Evolutionary conservation across 2,797 vertebrate species (phyloP), one percentile per base, ranked within the genome.

Genomic region (Hephaestus fuliginosus): DNA sequence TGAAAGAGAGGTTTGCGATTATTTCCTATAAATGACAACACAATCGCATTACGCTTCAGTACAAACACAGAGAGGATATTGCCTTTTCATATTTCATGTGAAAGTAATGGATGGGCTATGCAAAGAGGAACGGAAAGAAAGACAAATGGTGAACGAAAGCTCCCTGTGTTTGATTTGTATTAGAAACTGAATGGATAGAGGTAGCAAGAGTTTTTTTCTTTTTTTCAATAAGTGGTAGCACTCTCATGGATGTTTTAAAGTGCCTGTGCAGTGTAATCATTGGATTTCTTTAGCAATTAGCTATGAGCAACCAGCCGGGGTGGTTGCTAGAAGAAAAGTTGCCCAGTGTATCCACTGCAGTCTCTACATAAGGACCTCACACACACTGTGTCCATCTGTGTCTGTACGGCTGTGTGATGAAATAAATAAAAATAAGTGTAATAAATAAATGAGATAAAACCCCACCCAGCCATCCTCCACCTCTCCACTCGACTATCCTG

Each of bases 21-120:
- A 97, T 98, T 98, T 97, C 97, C 96, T 96, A 96, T 97, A 97
- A 98, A 97, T 97, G 97, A 98, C 97, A 98, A 97, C 97, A 97
- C 97, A 97, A 97, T 98, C 96, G 95, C 97, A 97, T 97, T 97
- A 97, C 94, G 96, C 97, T 97, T 96, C 91, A 95, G 96, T 97
- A 97, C 97, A 97, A 97, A 97, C 96, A 96, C 94, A 95, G 96
- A 96, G 93, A 90, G 96, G 96, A 96, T 96, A 96, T 96, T 96
- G 96, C 96, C 96, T 97, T 97, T 97, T 96, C 95, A 95, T 96
- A 96, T 98, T 97, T 97, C 95, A 95, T 97, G 96, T 97, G 96
- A 95, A 96, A 93, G 95, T 96, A 96, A 96, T 96, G 95, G 95
- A 96, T 95, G 94, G 93, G 92, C 89, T 96, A 96, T 96, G 96